These are phyloP conservation scores for Pandemis heparana DNA, from an alignment of 2,888 invertebrate species.

Conservation along the genomic window DNA sequence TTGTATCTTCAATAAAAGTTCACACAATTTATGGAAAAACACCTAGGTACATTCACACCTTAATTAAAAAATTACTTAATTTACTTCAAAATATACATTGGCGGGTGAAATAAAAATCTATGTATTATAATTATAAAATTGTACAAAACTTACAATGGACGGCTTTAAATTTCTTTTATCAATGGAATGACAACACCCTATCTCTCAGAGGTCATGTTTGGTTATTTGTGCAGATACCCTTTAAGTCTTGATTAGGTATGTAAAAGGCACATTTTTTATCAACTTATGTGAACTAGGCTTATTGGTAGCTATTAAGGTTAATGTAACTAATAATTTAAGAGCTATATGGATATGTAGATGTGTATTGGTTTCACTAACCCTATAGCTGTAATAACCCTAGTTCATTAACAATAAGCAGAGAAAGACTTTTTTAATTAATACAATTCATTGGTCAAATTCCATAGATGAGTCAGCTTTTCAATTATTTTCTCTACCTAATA, in stretches of 20 bases:
- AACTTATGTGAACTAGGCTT: too few relatives aligned
- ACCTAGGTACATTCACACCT: not conserved
- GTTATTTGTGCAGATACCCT: constrained; percentile 1
- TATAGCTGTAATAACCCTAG: too few relatives aligned
- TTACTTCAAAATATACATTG: not conserved
- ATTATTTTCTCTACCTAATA: not conserved
- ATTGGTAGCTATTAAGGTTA: too few relatives aligned
- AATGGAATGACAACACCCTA: constrained; percentile 7
- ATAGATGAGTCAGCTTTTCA: not conserved
- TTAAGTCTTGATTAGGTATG: constrained; percentile 11
- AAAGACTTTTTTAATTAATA: not conserved
- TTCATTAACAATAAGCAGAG: not conserved
- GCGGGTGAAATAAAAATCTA: not conserved
- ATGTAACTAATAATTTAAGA: too few relatives aligned
- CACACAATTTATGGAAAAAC: not conserved
- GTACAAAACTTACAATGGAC: constrained; percentile 13
- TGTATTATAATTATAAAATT: not conserved
- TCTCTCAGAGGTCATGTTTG: not conserved
- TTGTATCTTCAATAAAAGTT: not conserved
- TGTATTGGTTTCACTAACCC: too few relatives aligned
- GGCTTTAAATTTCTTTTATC: constrained; percentile 1
- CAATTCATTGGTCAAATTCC: not conserved
- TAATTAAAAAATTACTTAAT: not conserved
- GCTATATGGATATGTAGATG: too few relatives aligned
- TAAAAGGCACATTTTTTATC: constrained; percentile 19